Conservation (phyloP, 2,888 invertebrate genomes). For the Drepana falcataria region DNA sequence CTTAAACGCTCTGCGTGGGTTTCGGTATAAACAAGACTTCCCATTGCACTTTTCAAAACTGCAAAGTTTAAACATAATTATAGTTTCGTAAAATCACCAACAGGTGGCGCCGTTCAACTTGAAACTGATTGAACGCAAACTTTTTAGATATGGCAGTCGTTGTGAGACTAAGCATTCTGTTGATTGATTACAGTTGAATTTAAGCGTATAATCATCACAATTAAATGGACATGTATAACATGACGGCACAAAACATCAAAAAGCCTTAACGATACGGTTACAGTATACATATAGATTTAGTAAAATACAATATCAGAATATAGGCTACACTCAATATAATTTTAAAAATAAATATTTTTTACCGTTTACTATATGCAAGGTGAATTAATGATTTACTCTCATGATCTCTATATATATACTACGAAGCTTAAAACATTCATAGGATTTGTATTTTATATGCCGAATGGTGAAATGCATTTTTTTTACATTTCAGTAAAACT, state of each 20-base stretch:
- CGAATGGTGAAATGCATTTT: too few relatives aligned
- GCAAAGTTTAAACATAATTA: too few relatives aligned
- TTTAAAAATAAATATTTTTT: conserved; percentile 36
- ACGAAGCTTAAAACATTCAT: too few relatives aligned
- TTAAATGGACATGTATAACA: conserved; percentile 33
- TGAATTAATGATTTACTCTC: too few relatives aligned
- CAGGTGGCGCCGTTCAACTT: too few relatives aligned
- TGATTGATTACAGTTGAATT: conserved; percentile 15
- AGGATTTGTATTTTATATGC: too few relatives aligned
- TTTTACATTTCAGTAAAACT: too few relatives aligned
- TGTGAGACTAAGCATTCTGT: neutral
- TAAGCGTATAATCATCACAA: conserved; percentile 59
- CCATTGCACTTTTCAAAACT: conserved; percentile 17
- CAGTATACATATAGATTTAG: conserved; percentile 34
- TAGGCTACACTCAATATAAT: conserved; percentile 35
- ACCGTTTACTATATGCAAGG: conserved; percentile 6
- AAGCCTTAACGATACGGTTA: conserved; percentile 32
- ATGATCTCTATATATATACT: too few relatives aligned
- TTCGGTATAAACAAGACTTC: conserved; percentile 6
- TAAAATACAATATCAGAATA: conserved; percentile 50
- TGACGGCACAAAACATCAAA: conserved; percentile 39
- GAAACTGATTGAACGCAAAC: too few relatives aligned
- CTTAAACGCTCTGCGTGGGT: conserved; percentile 13
- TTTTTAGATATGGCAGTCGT: too few relatives aligned
- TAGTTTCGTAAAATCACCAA: too few relatives aligned